Conservation (phyloP, 2,797 vertebrate genomes). For the Synanceia verrucosa region DNA sequence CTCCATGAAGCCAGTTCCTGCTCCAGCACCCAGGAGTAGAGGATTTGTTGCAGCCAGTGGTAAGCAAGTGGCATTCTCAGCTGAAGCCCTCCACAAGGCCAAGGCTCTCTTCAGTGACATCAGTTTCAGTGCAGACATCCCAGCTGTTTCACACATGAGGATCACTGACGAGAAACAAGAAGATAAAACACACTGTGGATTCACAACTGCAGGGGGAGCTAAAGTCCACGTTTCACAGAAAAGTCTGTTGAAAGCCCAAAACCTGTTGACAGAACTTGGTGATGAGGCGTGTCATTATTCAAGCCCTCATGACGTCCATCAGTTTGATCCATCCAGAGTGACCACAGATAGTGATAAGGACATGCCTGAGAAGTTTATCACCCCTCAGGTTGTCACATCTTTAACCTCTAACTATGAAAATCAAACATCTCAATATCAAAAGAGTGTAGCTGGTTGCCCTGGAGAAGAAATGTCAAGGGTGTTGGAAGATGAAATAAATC, state of each 20-base stretch:
- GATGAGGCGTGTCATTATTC: constrained; percentile 21
- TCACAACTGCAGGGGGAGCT: constrained; percentile 49
- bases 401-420: constrained; percentile 20
- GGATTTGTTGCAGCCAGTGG: constrained; percentile 82
- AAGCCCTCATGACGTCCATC: not conserved
- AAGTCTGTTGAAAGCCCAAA: constrained; percentile 42
- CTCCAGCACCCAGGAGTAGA: constrained; percentile 21
- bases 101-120: constrained; percentile 80
- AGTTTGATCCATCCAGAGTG: constrained; percentile 1
- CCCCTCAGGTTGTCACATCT: constrained; percentile 70
- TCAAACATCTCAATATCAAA: constrained; percentile 1
- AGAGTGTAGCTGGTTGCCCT: not conserved
- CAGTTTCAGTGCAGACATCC: constrained; percentile 33
- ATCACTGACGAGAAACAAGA: not conserved
- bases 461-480: constrained; percentile 6
- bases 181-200: constrained; percentile 18
- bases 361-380: constrained; percentile 61
- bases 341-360: constrained; percentile 38
- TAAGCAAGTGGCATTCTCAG: constrained; percentile 80
- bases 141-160: constrained; percentile 3
- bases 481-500: constrained; percentile 14
- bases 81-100: constrained; percentile 80
- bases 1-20: not conserved
- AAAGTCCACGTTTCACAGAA: constrained; percentile 52
- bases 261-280: constrained; percentile 36